Evolutionary conservation across 1,140 invertebrate species (phyloP).

Genomic region (honey bee (Apis mellifera)): Amel_HAv3.1 CM009944.2:4353501-4354000

Average conservation of each 20-base stretch:
- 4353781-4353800: too few species aligned
- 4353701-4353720: background rate
- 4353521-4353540: slow-evolving; percentile 12
- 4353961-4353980: background rate
- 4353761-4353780: too few species aligned
- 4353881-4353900: too few species aligned
- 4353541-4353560: slow-evolving; percentile 7
- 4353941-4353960: slow-evolving; percentile 6
- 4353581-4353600: background rate
- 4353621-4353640: too few species aligned
- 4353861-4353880: background rate
- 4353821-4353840: background rate
- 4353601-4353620: background rate
- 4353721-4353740: too few species aligned
- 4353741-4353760: too few species aligned
- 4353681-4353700: background rate
- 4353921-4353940: background rate
- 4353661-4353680: background rate
- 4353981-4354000: too few species aligned
- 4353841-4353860: background rate
- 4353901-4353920: background rate
- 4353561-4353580: background rate
- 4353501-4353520: slow-evolving; percentile 37
- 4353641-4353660: too few species aligned
- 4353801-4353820: too few species aligned